Evolutionary conservation across 2,888 invertebrate species (phyloP).

Genomic region (Bursaphelenchus okinawaensis): DNA sequence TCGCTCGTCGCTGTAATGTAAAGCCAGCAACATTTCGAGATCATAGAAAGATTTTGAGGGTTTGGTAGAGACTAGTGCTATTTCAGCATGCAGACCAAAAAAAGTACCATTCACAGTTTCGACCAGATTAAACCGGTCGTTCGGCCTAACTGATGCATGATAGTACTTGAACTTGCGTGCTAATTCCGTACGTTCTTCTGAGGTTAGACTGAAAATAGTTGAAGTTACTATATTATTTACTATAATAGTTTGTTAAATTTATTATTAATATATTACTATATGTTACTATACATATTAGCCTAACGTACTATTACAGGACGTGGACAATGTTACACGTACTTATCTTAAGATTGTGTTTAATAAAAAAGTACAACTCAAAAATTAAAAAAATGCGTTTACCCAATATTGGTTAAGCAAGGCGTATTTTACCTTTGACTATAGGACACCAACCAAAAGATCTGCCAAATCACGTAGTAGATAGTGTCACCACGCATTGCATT

Average conservation of each 20-base stretch:
- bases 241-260: too few species aligned
- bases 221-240: too few species aligned
- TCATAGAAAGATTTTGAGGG: conserved; percentile 15
- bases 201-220: conserved; percentile 32
- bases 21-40: conserved; percentile 37
- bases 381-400: too few species aligned
- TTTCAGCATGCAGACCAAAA: conserved; percentile 23
- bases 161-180: conserved; percentile 54
- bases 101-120: conserved; percentile 33
- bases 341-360: too few species aligned
- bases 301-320: too few species aligned
- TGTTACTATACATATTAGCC: too few species aligned
- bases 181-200: conserved; percentile 44
- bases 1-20: conserved; percentile 50
- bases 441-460: too few species aligned
- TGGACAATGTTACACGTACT: too few species aligned
- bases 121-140: conserved; percentile 29
- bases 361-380: too few species aligned
- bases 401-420: too few species aligned
- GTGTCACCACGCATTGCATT: not conserved
- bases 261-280: too few species aligned
- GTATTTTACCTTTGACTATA: too few species aligned
- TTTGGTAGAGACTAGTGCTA: conserved; percentile 21
- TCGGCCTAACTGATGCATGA: conserved; percentile 44
- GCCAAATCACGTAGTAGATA: not conserved